phyloP scores from a whole-genome alignment of 2,113 vertebrate genomes.

The Cebidichthys violaceus region DNA sequence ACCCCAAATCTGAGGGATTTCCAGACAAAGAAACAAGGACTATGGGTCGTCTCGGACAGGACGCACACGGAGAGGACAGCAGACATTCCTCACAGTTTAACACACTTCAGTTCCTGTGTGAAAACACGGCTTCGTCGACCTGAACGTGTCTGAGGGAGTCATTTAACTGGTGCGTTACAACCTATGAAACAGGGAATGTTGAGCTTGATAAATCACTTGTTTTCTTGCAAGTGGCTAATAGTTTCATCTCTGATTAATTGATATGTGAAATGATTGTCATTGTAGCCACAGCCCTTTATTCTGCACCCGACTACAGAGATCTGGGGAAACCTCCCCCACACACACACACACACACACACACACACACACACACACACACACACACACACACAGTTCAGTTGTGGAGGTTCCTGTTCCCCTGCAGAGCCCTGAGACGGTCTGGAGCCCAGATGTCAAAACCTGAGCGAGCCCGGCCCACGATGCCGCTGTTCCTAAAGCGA shows the following conservation, averaged over 20 bases:
- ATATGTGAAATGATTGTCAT: neutral
- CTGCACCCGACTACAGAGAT: neutral
- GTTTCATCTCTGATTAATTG: neutral
- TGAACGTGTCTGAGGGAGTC: neutral
- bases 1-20: conserved; percentile 45
- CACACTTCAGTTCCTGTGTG: conserved; percentile 4
- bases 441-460: conserved; percentile 72
- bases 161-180: neutral
- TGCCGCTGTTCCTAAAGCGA: conserved; percentile 51
- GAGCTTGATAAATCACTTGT: neutral
- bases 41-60: conserved; percentile 8
- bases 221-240: neutral
- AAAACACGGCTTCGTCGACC: conserved; percentile 29
- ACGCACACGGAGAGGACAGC: conserved; percentile 22
- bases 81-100: conserved; percentile 36
- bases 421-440: conserved; percentile 47
- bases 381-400: too few species aligned
- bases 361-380: too few species aligned
- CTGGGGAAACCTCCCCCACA: too few species aligned
- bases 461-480: conserved; percentile 10
- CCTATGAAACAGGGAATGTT: neutral
- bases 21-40: conserved; percentile 35
- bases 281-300: neutral
- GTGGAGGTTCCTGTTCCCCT: conserved; percentile 25
- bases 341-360: too few species aligned